Percentiles rank a stretch among this genome's conserved stretches.
Conservation (phyloP, 2,888 invertebrate genomes). For the Sphaerophoria taeniata region DNA sequence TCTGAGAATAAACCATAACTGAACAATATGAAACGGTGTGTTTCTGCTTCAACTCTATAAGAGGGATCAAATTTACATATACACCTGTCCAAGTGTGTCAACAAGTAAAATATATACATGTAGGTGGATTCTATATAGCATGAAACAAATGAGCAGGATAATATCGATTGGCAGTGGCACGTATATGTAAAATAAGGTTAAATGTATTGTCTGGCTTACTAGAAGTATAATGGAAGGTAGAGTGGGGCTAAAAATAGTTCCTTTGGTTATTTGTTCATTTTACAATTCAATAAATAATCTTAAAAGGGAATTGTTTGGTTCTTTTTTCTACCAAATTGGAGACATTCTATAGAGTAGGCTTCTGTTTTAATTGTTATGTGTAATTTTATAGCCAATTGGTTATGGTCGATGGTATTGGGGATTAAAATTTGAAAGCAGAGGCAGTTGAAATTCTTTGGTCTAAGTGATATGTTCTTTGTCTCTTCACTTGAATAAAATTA, state of each 20-base stretch:
- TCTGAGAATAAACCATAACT: conserved; percentile 11
- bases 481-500: no score
- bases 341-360: conserved; percentile 2
- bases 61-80: conserved; percentile 53
- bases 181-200: not conserved
- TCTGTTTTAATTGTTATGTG: conserved; percentile 4
- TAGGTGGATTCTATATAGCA: not conserved
- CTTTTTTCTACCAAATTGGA: conserved; percentile 9
- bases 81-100: conserved; percentile 68
- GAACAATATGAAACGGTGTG: conserved; percentile 44
- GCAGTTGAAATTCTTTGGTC: no score
- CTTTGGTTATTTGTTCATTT: conserved; percentile 56
- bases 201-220: conserved; percentile 30
- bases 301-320: conserved; percentile 9
- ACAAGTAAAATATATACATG: conserved; percentile 48
- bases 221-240: conserved; percentile 22
- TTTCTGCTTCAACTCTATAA: conserved; percentile 7
- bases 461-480: no score
- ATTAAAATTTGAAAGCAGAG: no score
- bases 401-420: no score
- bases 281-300: conserved; percentile 61
- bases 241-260: conserved; percentile 60
- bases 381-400: not conserved
- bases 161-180: conserved; percentile 39
- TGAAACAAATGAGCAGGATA: conserved; percentile 42